A percentile compares a stretch with the other conserved stretches of the same genome.
phyloP scores from a whole-genome alignment of 2,888 invertebrate species.

The Drosophila conformis region DNA sequence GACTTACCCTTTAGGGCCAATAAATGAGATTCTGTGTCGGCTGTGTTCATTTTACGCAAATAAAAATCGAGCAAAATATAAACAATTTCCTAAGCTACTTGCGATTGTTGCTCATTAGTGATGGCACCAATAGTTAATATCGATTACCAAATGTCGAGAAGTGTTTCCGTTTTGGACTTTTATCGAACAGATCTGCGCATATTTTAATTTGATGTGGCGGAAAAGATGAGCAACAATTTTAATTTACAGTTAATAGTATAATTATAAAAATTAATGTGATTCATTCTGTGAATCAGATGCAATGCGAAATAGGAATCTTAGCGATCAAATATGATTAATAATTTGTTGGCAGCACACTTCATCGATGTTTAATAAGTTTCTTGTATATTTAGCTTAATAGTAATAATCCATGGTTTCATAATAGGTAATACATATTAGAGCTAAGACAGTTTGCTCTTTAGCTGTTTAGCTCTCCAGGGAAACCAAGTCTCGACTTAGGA shows the following conservation, averaged over 20 bases:
- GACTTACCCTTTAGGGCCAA: constrained; percentile 84
- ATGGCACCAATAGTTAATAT: constrained; percentile 7
- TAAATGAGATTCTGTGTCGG: constrained; percentile 82
- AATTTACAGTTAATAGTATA: not conserved
- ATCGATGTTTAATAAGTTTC: not conserved
- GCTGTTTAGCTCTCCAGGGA: constrained; percentile 75
- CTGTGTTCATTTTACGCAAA: constrained; percentile 70
- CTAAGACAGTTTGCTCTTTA: not conserved
- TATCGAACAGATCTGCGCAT: not conserved
- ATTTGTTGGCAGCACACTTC: not conserved
- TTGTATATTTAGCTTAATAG: not conserved
- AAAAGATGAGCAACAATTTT: not conserved
- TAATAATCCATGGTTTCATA: constrained; percentile 5
- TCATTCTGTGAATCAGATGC: not conserved
- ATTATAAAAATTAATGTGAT: not conserved
- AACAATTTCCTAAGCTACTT: constrained; percentile 5
- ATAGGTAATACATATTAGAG: not conserved
- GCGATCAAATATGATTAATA: not conserved
- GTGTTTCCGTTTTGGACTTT: not conserved
- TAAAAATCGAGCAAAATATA: constrained; percentile 8
- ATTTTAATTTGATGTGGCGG: not conserved
- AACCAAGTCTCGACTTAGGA: constrained; percentile 88
- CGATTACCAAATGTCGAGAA: not conserved
- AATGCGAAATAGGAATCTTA: not conserved
- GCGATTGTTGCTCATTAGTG: constrained; percentile 19